These are phyloP conservation scores for Melipona bicolor DNA, from an alignment of 2,888 invertebrate species.

Conservation along the genomic window DNA sequence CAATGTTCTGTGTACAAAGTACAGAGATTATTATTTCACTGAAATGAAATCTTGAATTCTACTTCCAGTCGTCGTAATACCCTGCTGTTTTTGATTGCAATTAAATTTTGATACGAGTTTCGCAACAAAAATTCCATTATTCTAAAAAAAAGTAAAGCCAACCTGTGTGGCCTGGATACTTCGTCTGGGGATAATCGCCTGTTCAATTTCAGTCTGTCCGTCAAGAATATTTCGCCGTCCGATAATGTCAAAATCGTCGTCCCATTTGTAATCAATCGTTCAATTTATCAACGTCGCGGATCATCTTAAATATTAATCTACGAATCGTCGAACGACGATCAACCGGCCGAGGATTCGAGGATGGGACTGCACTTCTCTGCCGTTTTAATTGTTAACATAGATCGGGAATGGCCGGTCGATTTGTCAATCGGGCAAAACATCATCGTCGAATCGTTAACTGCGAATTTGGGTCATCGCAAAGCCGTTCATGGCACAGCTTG, in stretches of 20 bases:
- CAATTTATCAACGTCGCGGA: neutral
- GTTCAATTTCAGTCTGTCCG: neutral
- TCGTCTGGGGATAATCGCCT: neutral
- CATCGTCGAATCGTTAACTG: constrained; percentile 70
- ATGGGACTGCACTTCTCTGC: constrained; percentile 14
- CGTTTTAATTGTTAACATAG: constrained; percentile 43
- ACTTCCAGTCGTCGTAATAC: neutral
- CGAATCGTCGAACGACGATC: constrained; percentile 36
- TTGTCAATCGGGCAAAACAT: constrained; percentile 70
- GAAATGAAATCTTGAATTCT: neutral
- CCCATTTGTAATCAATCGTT: neutral
- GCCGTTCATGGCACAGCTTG: constrained; percentile 57
- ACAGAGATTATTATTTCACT: neutral
- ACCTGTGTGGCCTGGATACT: neutral
- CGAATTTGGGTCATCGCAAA: constrained; percentile 75
- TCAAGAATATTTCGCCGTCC: neutral
- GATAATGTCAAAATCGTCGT: constrained; percentile 3
- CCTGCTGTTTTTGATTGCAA: too few species aligned
- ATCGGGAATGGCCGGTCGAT: constrained; percentile 52
- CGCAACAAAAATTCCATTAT: neutral
- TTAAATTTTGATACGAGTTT: neutral
- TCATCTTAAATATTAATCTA: constrained; percentile 29
- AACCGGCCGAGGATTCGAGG: neutral
- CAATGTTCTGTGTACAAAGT: neutral
- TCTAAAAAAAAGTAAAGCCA: neutral